A percentile compares a stretch with the other conserved stretches of the same genome.
Conservation (phyloP, 1,140 invertebrate genomes). For the Ephestia elutella region DNA sequence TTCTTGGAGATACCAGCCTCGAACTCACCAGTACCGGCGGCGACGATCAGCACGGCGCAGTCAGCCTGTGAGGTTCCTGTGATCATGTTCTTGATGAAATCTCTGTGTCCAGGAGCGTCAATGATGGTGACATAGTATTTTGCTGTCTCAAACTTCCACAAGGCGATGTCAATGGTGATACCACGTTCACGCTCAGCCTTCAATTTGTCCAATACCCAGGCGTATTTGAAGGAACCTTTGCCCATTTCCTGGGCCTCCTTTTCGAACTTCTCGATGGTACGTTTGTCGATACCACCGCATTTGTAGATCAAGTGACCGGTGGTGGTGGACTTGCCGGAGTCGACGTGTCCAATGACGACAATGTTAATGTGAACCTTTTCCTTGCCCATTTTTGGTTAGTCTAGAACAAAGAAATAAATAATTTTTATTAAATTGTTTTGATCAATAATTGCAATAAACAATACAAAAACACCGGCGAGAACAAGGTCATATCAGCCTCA, state of each 20-base stretch:
- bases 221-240: constrained; percentile 97
- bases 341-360: constrained; percentile 99
- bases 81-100: constrained; percentile 99
- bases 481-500: constrained; percentile 59
- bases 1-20: constrained; percentile 97
- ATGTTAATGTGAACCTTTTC: constrained; percentile 99
- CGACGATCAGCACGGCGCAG: constrained; percentile 94
- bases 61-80: constrained; percentile 95
- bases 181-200: constrained; percentile 97
- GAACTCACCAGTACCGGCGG: constrained; percentile 95
- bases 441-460: constrained; percentile 19
- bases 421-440: constrained; percentile 20
- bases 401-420: constrained; percentile 50
- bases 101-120: constrained; percentile 96
- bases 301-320: constrained; percentile 99
- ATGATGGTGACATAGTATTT: constrained; percentile 97
- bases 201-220: constrained; percentile 97
- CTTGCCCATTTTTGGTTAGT: constrained; percentile 85
- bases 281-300: constrained; percentile 99
- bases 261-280: constrained; percentile 99
- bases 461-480: constrained; percentile 42
- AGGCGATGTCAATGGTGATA: constrained; percentile 97
- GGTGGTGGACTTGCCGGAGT: constrained; percentile 98
- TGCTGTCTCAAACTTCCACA: constrained; percentile 96
- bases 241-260: constrained; percentile 99